Conservation (phyloP, 2,797 vertebrate genomes). For the Vultur gryphus region DNA sequence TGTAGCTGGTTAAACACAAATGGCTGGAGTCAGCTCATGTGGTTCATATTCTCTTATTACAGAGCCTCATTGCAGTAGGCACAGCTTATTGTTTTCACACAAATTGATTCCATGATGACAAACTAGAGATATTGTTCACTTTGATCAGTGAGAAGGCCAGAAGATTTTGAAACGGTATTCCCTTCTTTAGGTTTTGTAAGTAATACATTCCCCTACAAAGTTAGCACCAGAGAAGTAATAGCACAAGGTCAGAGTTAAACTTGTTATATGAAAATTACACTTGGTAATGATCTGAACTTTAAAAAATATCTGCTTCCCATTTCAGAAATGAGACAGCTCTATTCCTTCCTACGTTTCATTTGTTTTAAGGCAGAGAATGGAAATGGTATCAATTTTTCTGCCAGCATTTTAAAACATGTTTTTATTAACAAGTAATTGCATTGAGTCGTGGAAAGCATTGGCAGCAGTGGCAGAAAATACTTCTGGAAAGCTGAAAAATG, state of each 20-base stretch:
- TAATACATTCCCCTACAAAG: background rate
- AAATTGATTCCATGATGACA: background rate
- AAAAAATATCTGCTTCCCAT: conserved; percentile 60
- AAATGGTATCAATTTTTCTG: conserved; percentile 65
- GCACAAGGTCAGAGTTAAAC: conserved; percentile 45
- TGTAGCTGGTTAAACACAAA: background rate
- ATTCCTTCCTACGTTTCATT: conserved; percentile 62
- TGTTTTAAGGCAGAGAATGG: conserved; percentile 63
- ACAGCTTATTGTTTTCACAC: background rate
- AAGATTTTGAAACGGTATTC: background rate
- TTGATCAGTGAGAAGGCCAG: background rate
- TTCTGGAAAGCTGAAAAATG: conserved; percentile 45
- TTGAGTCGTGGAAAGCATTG: conserved; percentile 43
- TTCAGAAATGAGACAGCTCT: conserved; percentile 63
- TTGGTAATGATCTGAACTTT: conserved; percentile 65
- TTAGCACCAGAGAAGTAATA: conserved; percentile 9
- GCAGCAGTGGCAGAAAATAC: conserved; percentile 24
- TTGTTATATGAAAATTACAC: conserved; percentile 58
- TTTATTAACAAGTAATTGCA: conserved; percentile 72
- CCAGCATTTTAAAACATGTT: conserved; percentile 65
- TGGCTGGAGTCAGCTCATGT: background rate
- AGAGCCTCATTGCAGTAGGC: background rate
- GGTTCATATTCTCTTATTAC: background rate
- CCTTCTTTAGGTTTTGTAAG: background rate
- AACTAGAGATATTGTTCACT: background rate